phyloP scores from a whole-genome alignment of 1,140 invertebrate genomes.

The Scaptomyza hsui region DNA sequence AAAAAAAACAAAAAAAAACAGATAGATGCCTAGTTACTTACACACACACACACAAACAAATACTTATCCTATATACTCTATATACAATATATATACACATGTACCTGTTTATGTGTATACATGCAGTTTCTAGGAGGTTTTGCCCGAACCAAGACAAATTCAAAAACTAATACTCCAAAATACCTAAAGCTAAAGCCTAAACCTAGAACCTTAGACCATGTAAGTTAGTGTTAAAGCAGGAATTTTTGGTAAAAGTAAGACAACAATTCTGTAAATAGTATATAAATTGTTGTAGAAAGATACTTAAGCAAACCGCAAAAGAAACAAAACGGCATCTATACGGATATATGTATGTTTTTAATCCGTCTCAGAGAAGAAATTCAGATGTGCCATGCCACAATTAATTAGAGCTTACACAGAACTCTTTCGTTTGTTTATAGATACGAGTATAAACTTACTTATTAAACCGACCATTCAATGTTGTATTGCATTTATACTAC shows the following conservation, averaged over 20 bases:
- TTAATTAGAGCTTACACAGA: slow-evolving; percentile 38
- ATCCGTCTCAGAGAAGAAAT: slow-evolving; percentile 51
- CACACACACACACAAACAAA: slow-evolving; percentile 35
- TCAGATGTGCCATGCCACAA: slow-evolving; percentile 75
- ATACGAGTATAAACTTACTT: slow-evolving; percentile 6
- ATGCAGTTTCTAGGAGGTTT: slow-evolving; percentile 29
- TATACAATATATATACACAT: slow-evolving; percentile 61
- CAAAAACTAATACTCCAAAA: slow-evolving; percentile 30
- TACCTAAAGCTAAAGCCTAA: slow-evolving; percentile 34
- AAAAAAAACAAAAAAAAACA: too few species aligned
- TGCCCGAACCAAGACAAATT: slow-evolving; percentile 27
- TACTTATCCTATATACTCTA: slow-evolving; percentile 38
- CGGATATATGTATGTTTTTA: slow-evolving; percentile 1
- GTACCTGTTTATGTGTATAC: slow-evolving; percentile 75
- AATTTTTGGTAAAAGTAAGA: not conserved
- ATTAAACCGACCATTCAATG: not conserved
- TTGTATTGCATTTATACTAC: slow-evolving; percentile 6
- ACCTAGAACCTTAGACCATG: slow-evolving; percentile 16
- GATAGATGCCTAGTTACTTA: slow-evolving; percentile 18
- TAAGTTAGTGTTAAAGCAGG: slow-evolving; percentile 22
- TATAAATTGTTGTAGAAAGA: slow-evolving; percentile 15
- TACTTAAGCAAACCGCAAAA: slow-evolving; percentile 18
- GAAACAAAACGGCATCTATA: slow-evolving; percentile 9
- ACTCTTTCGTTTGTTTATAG: slow-evolving; percentile 6
- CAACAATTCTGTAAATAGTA: slow-evolving; percentile 45